Percentiles rank a stretch among this genome's conserved stretches.
These are phyloP conservation scores for Ivindomyrus marchei DNA, from an alignment of 2,113 vertebrate genomes.

Conservation along the genomic window DNA sequence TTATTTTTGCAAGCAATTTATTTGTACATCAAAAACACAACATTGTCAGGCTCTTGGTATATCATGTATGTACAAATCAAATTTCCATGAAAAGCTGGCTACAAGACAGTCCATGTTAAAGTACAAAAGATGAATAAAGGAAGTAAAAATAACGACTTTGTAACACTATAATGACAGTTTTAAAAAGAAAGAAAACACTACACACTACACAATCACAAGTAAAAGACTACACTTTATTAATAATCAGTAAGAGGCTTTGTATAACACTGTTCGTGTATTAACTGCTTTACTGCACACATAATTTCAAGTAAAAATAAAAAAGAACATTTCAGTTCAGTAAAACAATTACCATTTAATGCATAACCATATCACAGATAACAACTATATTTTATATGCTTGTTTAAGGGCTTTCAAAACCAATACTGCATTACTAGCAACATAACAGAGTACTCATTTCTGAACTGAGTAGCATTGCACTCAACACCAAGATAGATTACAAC, in stretches of 20 bases:
- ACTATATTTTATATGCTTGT: slow-evolving; percentile 81
- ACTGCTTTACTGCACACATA: slow-evolving; percentile 86
- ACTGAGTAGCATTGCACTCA: slow-evolving; percentile 88
- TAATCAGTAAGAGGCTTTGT: slow-evolving; percentile 67
- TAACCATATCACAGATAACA: slow-evolving; percentile 97
- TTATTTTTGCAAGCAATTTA: slow-evolving; percentile 99
- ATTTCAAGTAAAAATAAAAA: slow-evolving; percentile 59
- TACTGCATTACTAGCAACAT: slow-evolving; percentile 72
- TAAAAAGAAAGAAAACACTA: slow-evolving; percentile 69
- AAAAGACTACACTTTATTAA: slow-evolving; percentile 90
- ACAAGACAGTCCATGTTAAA: slow-evolving; percentile 95
- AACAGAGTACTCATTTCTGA: slow-evolving; percentile 83
- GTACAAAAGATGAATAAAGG: slow-evolving; percentile 96
- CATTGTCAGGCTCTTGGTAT: slow-evolving; percentile 99
- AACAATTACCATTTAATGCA: slow-evolving; percentile 83
- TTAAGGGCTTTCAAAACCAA: slow-evolving; percentile 71
- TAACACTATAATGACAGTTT: slow-evolving; percentile 76
- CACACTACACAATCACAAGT: slow-evolving; percentile 88
- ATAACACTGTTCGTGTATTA: slow-evolving; percentile 73
- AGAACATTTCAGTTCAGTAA: slow-evolving; percentile 64
- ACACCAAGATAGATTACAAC: slow-evolving; percentile 90
- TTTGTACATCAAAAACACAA: slow-evolving; percentile 98
- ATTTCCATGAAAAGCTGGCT: slow-evolving; percentile 86
- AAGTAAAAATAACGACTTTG: slow-evolving; percentile 56
- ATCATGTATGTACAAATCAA: slow-evolving; percentile 96